Percentiles rank a stretch among this genome's conserved stretches.
Conservation (phyloP, 2,888 invertebrate genomes). For the Archips xylosteana region DNA sequence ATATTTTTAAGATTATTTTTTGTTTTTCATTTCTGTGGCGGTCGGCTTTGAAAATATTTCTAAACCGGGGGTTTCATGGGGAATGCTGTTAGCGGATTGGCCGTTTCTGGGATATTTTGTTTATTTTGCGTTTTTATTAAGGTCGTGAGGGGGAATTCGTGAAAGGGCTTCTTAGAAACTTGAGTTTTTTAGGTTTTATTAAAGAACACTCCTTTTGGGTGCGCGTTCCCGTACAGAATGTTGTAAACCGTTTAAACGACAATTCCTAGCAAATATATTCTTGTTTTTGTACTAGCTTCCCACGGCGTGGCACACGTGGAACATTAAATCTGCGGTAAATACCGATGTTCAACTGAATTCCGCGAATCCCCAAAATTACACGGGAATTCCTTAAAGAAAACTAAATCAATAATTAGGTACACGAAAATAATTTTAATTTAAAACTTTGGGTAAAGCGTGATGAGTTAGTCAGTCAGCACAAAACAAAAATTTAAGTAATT, state of each 20-base stretch:
- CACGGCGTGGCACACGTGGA: too few relatives aligned
- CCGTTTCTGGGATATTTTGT: conserved; percentile 36
- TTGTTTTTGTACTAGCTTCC: too few relatives aligned
- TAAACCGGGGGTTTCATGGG: conserved; percentile 28
- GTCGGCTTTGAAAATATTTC: conserved; percentile 4
- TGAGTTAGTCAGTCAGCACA: too few relatives aligned
- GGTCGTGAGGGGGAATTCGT: conserved; percentile 20
- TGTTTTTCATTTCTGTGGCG: conserved; percentile 6
- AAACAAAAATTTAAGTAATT: too few relatives aligned
- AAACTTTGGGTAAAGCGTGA: too few relatives aligned
- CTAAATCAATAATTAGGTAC: too few relatives aligned
- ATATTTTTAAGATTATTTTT: not conserved
- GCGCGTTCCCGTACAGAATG: not conserved
- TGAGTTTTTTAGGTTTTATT: conserved; percentile 25
- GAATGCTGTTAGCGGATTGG: conserved; percentile 40
- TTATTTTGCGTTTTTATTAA: conserved; percentile 40
- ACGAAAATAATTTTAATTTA: too few relatives aligned
- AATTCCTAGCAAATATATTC: too few relatives aligned
- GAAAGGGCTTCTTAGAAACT: conserved; percentile 28
- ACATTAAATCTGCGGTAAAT: too few relatives aligned
- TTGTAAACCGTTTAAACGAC: not conserved
- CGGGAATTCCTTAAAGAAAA: too few relatives aligned
- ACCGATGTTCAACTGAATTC: too few relatives aligned
- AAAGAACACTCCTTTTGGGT: conserved; percentile 13
- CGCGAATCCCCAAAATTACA: too few relatives aligned